A percentile compares a stretch with the other conserved stretches of the same genome.
Evolutionary conservation across 2,888 invertebrate species (phyloP).

Genomic region (Cerastoderma edule): DNA sequence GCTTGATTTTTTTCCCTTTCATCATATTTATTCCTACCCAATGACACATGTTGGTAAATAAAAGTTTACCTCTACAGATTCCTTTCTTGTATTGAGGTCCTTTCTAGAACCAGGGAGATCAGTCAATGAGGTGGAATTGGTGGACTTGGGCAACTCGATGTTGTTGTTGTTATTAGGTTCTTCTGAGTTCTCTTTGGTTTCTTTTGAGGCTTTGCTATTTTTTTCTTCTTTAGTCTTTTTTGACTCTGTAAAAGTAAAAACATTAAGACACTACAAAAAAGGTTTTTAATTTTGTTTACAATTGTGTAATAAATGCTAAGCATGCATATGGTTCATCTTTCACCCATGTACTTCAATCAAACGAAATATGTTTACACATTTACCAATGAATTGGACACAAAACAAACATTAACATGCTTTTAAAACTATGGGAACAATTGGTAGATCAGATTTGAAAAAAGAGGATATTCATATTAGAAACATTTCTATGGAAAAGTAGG

Average conservation of each 20-base stretch:
- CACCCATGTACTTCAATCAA: too few relatives aligned
- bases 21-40: not conserved
- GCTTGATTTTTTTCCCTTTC: not conserved
- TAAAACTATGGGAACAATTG: too few relatives aligned
- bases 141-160: conserved; percentile 48
- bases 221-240: conserved; percentile 27
- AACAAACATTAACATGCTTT: too few relatives aligned
- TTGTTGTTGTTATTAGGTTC: conserved; percentile 48
- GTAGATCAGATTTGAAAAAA: too few relatives aligned
- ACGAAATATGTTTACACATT: too few relatives aligned
- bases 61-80: conserved; percentile 25
- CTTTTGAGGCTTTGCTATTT: conserved; percentile 18
- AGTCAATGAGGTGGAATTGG: conserved; percentile 35
- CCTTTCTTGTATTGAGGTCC: conserved; percentile 1
- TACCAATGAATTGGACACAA: too few relatives aligned
- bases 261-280: not conserved
- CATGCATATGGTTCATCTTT: too few relatives aligned
- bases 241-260: conserved; percentile 26
- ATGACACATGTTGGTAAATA: too few relatives aligned
- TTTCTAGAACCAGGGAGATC: conserved; percentile 10
- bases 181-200: conserved; percentile 17
- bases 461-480: too few relatives aligned
- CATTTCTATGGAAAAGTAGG: too few relatives aligned
- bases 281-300: not conserved
- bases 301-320: too few relatives aligned